phyloP scores from a whole-genome alignment of 2,888 invertebrate genomes.

The Trachelus iudaicus region DNA sequence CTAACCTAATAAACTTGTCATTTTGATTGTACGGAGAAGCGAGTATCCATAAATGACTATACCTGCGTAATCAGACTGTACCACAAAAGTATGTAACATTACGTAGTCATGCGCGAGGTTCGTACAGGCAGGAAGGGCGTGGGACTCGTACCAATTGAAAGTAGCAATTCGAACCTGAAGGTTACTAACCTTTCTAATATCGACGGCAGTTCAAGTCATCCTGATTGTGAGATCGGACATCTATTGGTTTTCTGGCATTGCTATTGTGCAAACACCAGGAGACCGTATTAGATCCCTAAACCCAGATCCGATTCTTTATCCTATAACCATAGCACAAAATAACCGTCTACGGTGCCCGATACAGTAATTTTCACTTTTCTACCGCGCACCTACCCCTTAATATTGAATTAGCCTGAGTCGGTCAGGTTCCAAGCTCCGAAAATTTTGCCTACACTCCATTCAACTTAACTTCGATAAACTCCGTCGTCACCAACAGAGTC shows the following conservation, averaged over 20 bases:
- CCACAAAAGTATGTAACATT: neutral
- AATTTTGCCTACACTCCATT: neutral
- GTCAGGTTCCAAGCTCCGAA: neutral
- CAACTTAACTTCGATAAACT: neutral
- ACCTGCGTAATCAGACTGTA: neutral
- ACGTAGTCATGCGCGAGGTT: neutral
- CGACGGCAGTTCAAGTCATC: neutral
- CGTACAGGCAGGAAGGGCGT: neutral
- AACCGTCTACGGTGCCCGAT: neutral
- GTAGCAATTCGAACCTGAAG: neutral
- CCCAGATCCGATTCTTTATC: neutral
- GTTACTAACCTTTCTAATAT: neutral
- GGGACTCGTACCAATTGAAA: neutral
- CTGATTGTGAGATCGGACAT: conserved; percentile 9
- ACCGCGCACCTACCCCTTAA: neutral
- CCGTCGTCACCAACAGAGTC: neutral
- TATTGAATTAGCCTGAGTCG: neutral
- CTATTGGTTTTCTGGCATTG: conserved; percentile 14
- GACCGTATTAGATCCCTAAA: conserved; percentile 14
- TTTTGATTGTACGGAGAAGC: neutral
- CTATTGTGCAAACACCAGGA: conserved; percentile 27
- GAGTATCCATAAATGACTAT: neutral
- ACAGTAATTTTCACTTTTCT: neutral
- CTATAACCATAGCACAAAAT: neutral
- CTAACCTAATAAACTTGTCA: neutral